Conservation (phyloP, 1,140 invertebrate species). For the Nasonia giraulti region DNA sequence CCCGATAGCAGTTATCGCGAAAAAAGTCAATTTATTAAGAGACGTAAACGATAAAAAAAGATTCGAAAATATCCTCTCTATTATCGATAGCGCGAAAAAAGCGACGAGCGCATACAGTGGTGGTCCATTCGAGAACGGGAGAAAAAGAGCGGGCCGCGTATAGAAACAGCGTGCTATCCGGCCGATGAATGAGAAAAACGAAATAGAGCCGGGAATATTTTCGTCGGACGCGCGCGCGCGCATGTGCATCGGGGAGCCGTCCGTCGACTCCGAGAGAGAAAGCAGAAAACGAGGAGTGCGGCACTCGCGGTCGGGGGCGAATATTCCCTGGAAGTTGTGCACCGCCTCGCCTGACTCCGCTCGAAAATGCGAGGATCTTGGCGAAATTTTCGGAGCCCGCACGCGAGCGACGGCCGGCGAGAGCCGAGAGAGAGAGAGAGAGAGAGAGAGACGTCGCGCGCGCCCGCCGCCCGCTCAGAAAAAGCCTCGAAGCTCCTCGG, state of each 20-base stretch:
- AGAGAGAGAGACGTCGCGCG: no score
- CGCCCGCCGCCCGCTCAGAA: no score
- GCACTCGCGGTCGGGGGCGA: no score
- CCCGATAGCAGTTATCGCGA: no score
- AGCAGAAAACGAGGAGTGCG: not conserved
- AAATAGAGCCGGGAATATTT: not conserved
- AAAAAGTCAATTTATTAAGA: no score
- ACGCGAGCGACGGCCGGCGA: no score
- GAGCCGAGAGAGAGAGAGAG: no score
- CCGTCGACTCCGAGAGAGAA: not conserved
- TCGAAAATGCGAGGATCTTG: no score
- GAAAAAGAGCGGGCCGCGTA: not conserved
- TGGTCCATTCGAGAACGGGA: not conserved
- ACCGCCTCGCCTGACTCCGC: no score
- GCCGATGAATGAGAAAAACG: not conserved
- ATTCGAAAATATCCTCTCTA: not conserved
- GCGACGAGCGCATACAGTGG: not conserved
- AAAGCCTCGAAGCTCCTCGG: no score
- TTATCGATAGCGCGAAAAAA: not conserved
- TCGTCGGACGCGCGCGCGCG: not conserved
- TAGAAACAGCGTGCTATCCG: not conserved
- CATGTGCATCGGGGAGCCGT: not conserved
- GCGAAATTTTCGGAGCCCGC: no score
- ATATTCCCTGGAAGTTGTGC: not conserved
- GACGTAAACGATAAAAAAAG: not conserved